These are phyloP conservation scores for Pteromalus puparum DNA, from an alignment of 1,140 invertebrate species.

Conservation along the genomic window DNA sequence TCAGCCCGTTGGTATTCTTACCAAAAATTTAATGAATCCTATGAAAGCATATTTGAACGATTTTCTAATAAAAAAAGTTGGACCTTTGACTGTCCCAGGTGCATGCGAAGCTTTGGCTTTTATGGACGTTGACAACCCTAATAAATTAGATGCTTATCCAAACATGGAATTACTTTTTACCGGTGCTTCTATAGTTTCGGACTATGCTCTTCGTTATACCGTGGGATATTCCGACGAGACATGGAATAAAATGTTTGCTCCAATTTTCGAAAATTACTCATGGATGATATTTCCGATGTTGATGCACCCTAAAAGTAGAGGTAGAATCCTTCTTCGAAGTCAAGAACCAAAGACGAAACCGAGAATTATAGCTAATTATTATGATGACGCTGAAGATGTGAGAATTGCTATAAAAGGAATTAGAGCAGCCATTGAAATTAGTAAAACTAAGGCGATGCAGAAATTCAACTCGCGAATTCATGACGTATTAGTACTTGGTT, in stretches of 20 bases:
- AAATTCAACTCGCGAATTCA: constrained; percentile 78
- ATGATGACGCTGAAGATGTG: constrained; percentile 80
- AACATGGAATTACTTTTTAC: not conserved
- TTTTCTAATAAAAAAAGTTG: too few species aligned
- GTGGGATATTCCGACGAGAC: constrained; percentile 69
- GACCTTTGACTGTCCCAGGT: too few species aligned
- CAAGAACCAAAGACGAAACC: constrained; percentile 85
- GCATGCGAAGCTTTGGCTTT: not conserved
- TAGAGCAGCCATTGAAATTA: constrained; percentile 77
- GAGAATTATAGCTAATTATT: constrained; percentile 89
- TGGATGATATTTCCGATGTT: constrained; percentile 83
- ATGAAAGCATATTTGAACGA: not conserved
- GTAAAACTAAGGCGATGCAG: constrained; percentile 78
- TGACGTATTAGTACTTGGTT: constrained; percentile 79
- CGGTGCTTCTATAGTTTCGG: not conserved
- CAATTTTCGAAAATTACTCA: constrained; percentile 75
- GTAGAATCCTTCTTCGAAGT: constrained; percentile 81
- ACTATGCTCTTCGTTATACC: not conserved
- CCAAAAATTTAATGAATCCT: not conserved
- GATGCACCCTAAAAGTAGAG: constrained; percentile 84
- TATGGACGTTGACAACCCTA: not conserved
- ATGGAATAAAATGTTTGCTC: constrained; percentile 74
- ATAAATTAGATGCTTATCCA: not conserved
- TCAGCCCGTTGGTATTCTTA: not conserved
- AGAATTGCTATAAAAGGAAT: constrained; percentile 80